These are phyloP conservation scores for Metallyticus violacea DNA, from an alignment of 2,888 invertebrate species.

Conservation along the genomic window DNA sequence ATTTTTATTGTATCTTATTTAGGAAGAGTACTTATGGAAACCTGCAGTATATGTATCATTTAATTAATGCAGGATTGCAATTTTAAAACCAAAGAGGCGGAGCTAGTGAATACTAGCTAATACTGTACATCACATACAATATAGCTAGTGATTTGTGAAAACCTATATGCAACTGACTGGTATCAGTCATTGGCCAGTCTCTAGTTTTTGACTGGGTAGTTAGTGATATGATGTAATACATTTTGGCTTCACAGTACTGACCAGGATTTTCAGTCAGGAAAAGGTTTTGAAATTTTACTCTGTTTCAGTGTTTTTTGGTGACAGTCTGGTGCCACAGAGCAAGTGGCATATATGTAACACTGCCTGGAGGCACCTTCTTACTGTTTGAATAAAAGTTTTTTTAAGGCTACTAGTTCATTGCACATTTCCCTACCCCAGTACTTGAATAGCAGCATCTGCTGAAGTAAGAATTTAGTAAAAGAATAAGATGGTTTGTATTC, in stretches of 20 bases:
- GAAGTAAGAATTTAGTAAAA: no score
- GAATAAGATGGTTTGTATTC: no score
- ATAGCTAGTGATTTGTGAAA: neutral
- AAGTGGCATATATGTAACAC: neutral
- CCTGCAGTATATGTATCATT: neutral
- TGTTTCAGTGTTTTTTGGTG: neutral
- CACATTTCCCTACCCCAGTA: neutral
- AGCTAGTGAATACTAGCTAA: neutral
- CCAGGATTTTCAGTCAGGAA: neutral
- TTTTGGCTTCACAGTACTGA: neutral
- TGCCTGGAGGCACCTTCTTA: neutral
- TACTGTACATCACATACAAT: neutral
- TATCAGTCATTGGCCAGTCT: neutral
- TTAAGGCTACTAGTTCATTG: neutral
- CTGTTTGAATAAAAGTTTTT: neutral
- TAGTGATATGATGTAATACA: neutral
- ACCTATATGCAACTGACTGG: neutral
- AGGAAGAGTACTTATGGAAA: neutral
- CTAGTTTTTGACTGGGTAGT: neutral
- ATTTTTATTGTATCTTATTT: neutral
- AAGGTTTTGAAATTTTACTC: neutral
- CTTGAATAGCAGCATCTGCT: neutral
- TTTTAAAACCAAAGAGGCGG: neutral
- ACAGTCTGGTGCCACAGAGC: neutral
- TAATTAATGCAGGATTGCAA: neutral